Base-by-base conservation (phyloP, 2,113 vertebrate genomes). In the Gallinago undulata region DNA sequence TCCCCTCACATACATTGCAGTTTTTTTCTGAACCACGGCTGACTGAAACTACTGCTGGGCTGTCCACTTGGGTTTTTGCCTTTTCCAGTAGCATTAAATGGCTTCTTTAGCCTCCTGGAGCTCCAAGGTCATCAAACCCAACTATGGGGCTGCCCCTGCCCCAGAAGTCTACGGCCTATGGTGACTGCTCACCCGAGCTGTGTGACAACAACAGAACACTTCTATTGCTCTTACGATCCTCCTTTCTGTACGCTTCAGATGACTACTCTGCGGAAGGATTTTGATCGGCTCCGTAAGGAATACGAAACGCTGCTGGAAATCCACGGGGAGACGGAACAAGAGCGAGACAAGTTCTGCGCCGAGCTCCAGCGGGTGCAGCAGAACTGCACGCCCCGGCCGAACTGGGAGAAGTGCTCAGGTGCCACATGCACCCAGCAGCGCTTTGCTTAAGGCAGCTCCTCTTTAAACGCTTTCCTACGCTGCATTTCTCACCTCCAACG, bases 291-390 rank as follows among this genome's bases (percentile, higher is more conserved):
- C 74, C 96, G 93, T 35, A 90, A 70, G 22, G 98, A 99, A 76
- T 97, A 99, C 3, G 96, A 98, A 85, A 94, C 95, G 2, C 91
- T 99, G 74, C 92, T 98, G 74, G 98, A 98, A 55, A n/a, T 98
- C 76, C 98, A 99, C 70, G 95, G 89, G 55, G 96, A 94, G 81
- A 95, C 97, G 1, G 53, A 94, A 11, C 94, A 89, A 57, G 96
- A 98, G 76, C 92, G 87, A 87, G 95, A 97, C 79, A 88, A 60
- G 68, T 67, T 97, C 50, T 86, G 74, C 13, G 43, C 45, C 1
- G 96, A 98, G 72, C 89, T 98, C 12, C 95, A 98, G 35, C 79
- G 93, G 17, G 94, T 97, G 51, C 96, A 96, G 88, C 87, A 72
- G 16, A 96, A 75, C 35, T 96, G 67, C 66, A 98, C 97, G 0